A percentile compares a stretch with the other conserved stretches of the same genome.
Evolutionary conservation across 2,113 vertebrate species (phyloP).

Genomic region (Entelurus aequoreus): DNA sequence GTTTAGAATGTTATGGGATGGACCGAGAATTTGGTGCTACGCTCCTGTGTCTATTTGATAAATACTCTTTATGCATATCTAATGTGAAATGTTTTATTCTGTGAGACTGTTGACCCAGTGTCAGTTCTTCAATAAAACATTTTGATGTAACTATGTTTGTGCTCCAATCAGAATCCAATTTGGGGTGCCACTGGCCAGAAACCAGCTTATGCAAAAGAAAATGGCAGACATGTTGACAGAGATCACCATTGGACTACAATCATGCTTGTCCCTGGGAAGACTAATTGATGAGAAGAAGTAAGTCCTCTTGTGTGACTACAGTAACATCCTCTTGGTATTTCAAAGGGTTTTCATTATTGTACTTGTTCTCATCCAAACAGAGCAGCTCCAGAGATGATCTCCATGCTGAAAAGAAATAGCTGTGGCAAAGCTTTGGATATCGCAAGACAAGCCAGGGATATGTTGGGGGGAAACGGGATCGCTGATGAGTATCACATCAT

Average conservation of each 20-base stretch:
- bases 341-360: no score
- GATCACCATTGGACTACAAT: conserved; percentile 81
- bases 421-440: conserved; percentile 87
- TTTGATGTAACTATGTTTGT: no score
- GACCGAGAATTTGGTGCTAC: no score
- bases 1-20: no score
- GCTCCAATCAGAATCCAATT: conserved; percentile 75
- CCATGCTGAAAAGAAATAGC: conserved; percentile 90
- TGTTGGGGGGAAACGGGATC: conserved; percentile 89
- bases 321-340: no score
- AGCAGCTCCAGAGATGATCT: conserved; percentile 83
- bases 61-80: no score
- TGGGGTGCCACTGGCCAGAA: conserved; percentile 79
- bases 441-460: conserved; percentile 84
- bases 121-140: no score
- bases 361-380: conserved; percentile 45
- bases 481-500: conserved; percentile 88
- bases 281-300: conserved; percentile 83
- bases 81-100: no score
- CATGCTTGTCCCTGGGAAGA: conserved; percentile 81
- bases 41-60: no score
- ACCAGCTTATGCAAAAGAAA: conserved; percentile 90
- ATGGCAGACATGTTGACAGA: conserved; percentile 89
- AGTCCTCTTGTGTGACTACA: background rate
- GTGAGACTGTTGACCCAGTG: no score